These are phyloP conservation scores for Drosophila dives DNA, from an alignment of 2,888 invertebrate species.

Conservation along the genomic window DNA sequence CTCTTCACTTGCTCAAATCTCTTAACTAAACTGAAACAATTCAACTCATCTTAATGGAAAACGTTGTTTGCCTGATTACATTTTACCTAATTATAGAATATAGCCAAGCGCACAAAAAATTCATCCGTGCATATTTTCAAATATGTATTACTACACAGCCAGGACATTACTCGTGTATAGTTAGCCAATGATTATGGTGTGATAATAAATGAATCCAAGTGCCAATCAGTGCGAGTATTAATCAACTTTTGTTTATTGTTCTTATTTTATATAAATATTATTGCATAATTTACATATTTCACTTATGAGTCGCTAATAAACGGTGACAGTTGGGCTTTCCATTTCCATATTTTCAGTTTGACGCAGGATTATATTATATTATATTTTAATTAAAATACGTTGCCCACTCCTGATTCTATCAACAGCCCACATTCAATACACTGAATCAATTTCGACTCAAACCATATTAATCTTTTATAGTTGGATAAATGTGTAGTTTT, in stretches of 20 bases:
- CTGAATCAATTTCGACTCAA: constrained; percentile 4
- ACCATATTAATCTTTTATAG: not conserved
- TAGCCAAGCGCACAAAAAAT: not conserved
- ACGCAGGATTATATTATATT: constrained; percentile 8
- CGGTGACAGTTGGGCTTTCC: not conserved
- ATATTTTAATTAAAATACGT: constrained; percentile 4
- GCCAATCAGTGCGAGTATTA: constrained; percentile 5
- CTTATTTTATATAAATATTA: not conserved
- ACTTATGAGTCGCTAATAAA: too few species aligned
- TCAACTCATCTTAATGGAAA: constrained; percentile 34
- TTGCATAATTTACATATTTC: not conserved
- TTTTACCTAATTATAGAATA: constrained; percentile 25
- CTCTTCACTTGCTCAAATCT: constrained; percentile 40
- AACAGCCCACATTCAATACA: not conserved
- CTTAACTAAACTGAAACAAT: constrained; percentile 1
- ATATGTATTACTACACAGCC: constrained; percentile 1
- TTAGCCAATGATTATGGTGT: constrained; percentile 49
- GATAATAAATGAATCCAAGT: constrained; percentile 63
- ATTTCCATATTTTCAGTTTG: not conserved
- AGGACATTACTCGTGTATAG: constrained; percentile 9
- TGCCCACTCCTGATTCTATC: constrained; percentile 9
- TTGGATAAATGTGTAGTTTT: constrained; percentile 29
- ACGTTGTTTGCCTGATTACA: constrained; percentile 14
- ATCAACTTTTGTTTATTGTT: not conserved
- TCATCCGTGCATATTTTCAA: not conserved